A percentile compares a stretch with the other conserved stretches of the same genome.
Conservation (phyloP, 2,113 vertebrate species). For the Mustela lutreola region DNA sequence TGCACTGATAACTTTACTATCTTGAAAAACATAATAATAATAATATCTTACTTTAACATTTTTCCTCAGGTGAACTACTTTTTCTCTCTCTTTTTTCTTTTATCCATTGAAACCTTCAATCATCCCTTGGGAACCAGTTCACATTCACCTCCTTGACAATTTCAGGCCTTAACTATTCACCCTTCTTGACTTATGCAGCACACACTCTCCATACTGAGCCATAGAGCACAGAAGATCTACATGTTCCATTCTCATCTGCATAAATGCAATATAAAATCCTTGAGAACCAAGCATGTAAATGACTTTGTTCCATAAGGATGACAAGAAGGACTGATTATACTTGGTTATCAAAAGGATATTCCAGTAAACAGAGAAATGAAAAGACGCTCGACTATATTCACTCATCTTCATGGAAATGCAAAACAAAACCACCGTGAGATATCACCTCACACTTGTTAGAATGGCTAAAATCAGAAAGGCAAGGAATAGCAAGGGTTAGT, state of each 20-base stretch:
- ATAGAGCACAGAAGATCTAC: background rate
- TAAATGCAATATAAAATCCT: background rate
- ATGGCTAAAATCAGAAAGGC: background rate
- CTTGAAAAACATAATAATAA: background rate
- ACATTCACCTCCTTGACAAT: background rate
- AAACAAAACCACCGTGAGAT: background rate
- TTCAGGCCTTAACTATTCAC: background rate
- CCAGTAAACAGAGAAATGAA: background rate
- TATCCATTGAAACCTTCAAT: background rate
- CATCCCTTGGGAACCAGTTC: background rate
- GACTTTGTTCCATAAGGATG: background rate
- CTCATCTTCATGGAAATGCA: background rate
- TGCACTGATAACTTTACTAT: background rate
- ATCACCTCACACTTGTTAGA: background rate
- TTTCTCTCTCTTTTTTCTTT: background rate
- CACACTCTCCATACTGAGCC: background rate
- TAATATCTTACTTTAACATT: background rate
- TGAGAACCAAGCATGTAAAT: constrained; percentile 16
- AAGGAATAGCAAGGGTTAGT: background rate
- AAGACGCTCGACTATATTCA: background rate
- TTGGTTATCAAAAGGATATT: background rate
- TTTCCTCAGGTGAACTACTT: background rate
- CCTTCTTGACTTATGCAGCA: background rate
- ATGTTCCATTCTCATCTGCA: background rate
- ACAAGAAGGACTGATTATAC: background rate